phyloP scores from a whole-genome alignment of 2,113 vertebrate species.

The Eudyptes chrysolophus region DNA sequence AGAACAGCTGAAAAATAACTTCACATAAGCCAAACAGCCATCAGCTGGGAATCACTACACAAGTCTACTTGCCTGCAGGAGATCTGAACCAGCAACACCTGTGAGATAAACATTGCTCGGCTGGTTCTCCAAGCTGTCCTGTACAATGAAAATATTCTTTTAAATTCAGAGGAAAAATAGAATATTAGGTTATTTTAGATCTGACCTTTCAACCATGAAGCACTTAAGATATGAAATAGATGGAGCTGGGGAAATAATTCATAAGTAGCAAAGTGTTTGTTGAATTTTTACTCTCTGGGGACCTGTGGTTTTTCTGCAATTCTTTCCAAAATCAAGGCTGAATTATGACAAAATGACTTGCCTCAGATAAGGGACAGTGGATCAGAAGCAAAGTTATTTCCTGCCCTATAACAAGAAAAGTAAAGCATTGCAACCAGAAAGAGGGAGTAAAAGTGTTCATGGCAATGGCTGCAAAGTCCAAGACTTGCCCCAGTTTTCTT shows the following conservation, averaged over 20 bases:
- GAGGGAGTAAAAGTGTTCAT: neutral
- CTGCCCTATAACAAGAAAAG: neutral
- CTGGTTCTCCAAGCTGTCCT: neutral
- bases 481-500: neutral
- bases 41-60: neutral
- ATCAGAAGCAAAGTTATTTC: neutral
- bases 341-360: neutral
- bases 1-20: slow-evolving; percentile 6
- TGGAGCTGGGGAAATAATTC: slow-evolving; percentile 11
- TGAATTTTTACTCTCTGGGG: neutral
- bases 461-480: neutral
- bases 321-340: neutral
- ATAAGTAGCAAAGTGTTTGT: neutral
- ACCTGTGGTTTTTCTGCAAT: neutral
- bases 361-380: neutral
- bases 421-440: neutral
- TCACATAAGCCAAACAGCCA: neutral
- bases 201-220: neutral
- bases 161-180: neutral
- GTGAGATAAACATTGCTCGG: neutral
- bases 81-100: neutral
- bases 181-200: neutral
- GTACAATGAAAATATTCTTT: neutral
- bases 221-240: neutral
- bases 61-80: neutral